These are phyloP conservation scores for Chaetodon auriga DNA, from an alignment of 2,113 vertebrate species.

Conservation along the genomic window DNA sequence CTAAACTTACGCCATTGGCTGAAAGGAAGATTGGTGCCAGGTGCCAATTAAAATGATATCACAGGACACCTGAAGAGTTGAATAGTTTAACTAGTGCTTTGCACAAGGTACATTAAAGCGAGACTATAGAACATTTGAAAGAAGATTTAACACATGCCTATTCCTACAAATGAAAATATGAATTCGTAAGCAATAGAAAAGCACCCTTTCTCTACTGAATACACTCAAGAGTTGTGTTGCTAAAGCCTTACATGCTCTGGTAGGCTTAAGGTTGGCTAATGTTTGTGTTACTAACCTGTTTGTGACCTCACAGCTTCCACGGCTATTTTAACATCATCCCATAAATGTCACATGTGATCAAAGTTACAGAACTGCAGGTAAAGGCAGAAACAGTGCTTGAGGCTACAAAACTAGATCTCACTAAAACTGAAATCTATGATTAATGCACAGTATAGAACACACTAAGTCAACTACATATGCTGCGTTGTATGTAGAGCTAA, in stretches of 20 bases:
- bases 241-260: background rate
- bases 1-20: background rate
- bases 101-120: background rate
- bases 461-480: constrained; percentile 22
- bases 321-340: background rate
- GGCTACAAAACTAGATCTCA: background rate
- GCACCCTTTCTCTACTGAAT: background rate
- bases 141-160: background rate
- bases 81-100: background rate
- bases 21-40: constrained; percentile 1
- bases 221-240: background rate
- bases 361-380: no score
- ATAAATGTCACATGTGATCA: background rate
- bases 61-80: background rate
- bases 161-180: background rate
- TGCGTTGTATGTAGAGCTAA: constrained; percentile 36
- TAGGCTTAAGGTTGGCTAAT: background rate
- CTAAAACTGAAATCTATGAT: background rate
- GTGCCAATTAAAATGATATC: background rate
- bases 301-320: background rate
- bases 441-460: background rate
- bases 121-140: background rate
- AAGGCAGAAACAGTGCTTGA: background rate
- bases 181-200: background rate
- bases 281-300: background rate